Base-by-base conservation (phyloP, 2,113 vertebrate species). In the Beaufortia kweichowensis region DNA sequence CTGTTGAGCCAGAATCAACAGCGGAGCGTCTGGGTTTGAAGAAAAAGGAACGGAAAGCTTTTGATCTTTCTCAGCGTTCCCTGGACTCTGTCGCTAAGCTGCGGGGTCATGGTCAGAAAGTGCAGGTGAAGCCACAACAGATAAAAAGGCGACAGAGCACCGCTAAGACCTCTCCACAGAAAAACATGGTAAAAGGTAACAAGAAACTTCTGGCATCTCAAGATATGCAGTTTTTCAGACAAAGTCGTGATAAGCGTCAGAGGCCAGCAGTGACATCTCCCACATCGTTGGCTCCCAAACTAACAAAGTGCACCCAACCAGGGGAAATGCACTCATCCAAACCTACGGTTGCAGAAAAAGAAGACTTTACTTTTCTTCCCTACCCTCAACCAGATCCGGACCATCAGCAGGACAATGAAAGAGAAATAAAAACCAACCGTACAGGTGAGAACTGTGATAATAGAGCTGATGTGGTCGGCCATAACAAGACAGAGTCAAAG, bases 21-120 rank as follows among this genome's bases (percentile, higher is more conserved):
- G 91, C 57, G 1, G 94, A 94, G 77, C 92, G 86, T 23, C 90
- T 94, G 10, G 91, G 93, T 1, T 81, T 95, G 31, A 94, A 93
- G 63, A 95, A 95, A 80, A 90, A 63, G 0, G 87, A 86, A 3
- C 92, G 94, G 24, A 89, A 35, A 76, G 94, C 94, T 0, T 88
- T 87, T 0, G 92, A 94, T 0, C 68, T 95, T 56, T 95, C 94
- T 0, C 94, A 95, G 63, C 81, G 86, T 7, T 90, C 93, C 1
- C 76, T 89, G 9, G 91, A 92, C 0, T 81, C 12, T 0, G 0
- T 93, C 1, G 85, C 11, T 3, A 35, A 75, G 0, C 75, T 95
- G 62, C 91, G 93, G 7, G 84, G 86, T 61, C 39, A 95, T 0
- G 94, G 94, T 3, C 90, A 91, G 82, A 84, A 66, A 1, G 59